Conservation (phyloP, 2,888 invertebrate species). For the Orthosia incerta region DNA sequence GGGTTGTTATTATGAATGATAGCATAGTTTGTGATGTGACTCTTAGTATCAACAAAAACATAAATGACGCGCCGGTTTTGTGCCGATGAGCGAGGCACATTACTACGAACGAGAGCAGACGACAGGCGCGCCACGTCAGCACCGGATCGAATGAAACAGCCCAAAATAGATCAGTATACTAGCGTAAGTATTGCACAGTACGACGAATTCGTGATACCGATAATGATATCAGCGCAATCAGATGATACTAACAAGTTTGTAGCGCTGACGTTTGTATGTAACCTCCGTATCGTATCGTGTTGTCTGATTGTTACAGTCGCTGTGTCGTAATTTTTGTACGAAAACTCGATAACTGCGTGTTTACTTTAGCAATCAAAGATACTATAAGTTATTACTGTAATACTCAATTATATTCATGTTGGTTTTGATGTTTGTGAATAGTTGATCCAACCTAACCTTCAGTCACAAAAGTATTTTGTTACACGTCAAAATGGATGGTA, state of each 20-base stretch:
- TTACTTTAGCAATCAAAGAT: constrained; percentile 52
- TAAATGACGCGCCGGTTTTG: constrained; percentile 56
- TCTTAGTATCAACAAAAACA: constrained; percentile 65
- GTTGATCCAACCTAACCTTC: constrained; percentile 53
- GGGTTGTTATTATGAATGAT: constrained; percentile 71
- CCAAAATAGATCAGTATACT: constrained; percentile 76
- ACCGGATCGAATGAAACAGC: constrained; percentile 72
- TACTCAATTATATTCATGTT: constrained; percentile 18
- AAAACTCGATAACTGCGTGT: constrained; percentile 59
- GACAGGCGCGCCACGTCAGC: constrained; percentile 71
- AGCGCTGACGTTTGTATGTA: constrained; percentile 50
- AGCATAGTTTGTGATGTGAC: constrained; percentile 66
- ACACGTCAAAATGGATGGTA: constrained; percentile 43
- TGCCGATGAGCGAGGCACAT: constrained; percentile 59
- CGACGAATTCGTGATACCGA: constrained; percentile 68
- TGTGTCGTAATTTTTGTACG: constrained; percentile 57
- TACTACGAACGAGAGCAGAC: constrained; percentile 74
- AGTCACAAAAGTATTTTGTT: constrained; percentile 33
- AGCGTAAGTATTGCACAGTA: constrained; percentile 74
- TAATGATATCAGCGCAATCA: constrained; percentile 68
- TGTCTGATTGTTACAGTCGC: constrained; percentile 57
- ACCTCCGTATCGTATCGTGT: constrained; percentile 58
- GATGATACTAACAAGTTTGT: constrained; percentile 55
- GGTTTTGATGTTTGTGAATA: constrained; percentile 29
- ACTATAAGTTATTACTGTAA: constrained; percentile 39